Evolutionary conservation across 2,888 invertebrate species (phyloP), one percentile per base, ranked within the genome.

Genomic region (Diaperis boleti): DNA sequence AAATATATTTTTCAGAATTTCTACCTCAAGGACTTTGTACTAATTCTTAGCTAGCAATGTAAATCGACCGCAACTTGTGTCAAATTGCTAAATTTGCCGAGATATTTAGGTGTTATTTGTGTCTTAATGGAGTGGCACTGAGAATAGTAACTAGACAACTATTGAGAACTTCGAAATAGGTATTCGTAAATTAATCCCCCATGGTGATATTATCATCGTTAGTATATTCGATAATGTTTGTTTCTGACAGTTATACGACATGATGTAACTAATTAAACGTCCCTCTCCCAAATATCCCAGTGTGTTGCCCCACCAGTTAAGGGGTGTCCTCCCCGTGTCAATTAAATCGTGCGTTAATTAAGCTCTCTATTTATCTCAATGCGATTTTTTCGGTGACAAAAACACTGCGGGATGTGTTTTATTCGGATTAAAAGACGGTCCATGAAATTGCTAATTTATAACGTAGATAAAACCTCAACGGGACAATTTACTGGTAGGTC

Each of bases 181-280:
- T 62, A 62, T 62, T 62, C 56, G 62, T 41, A 56, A 62, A 62
- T 62, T 62, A 62, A 62, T 62, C 62, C 62, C 62, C 56, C 33
- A 29, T 41, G 56, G 62, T 44, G 49, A 41, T 56, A 56, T 56
- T 56, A 56, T 54, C 62, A 62, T 62, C 17, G 62, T 47, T 33
- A 42, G 17, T 41, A 56, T 50, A 62, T 62, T 55, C 56, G 62
- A 59, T 59, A 57, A 59, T 62, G 57, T 62, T 62, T 62, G 62
- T 59, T 59, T 62, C 52, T 59, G 57, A 57, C 62, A 59, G 62
- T 59, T 62, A 62, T 62, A 62, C 52, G 62, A 57, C 62, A 62
- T 50, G 62, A 62, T 59, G 62, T 62, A 62, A 62, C 62, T 62
- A 62, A 62, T 62, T 62, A 62, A 59, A 62, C 44, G 57, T 13